phyloP scores from a whole-genome alignment of 2,888 invertebrate species.

The Gryllus longicercus region DNA sequence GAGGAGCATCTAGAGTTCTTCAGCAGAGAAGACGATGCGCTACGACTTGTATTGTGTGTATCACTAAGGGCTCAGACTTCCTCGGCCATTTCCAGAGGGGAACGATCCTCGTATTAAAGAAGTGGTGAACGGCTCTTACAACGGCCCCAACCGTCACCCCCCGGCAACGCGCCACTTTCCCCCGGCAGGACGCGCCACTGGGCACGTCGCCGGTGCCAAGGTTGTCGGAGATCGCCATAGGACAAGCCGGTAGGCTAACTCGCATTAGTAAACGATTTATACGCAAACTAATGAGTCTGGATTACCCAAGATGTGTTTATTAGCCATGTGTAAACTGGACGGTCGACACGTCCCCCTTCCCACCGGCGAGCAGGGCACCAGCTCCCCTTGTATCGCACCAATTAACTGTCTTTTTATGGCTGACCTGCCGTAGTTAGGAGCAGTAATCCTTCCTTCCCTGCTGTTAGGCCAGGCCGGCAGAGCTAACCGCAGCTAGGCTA shows the following conservation, averaged over 20 bases:
- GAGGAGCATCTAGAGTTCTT: too few relatives aligned
- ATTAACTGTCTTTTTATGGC: background rate
- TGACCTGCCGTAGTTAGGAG: background rate
- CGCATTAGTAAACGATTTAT: slow-evolving; percentile 17
- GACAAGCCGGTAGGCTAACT: background rate
- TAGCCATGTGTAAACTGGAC: slow-evolving; percentile 1
- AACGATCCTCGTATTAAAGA: too few relatives aligned
- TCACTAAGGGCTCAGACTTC: too few relatives aligned
- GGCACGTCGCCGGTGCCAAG: background rate
- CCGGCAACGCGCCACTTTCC: background rate
- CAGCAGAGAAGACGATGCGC: too few relatives aligned
- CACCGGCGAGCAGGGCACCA: background rate
- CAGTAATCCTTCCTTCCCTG: slow-evolving; percentile 9
- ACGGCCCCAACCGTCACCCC: background rate
- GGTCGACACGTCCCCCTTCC: background rate
- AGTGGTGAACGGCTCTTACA: too few relatives aligned
- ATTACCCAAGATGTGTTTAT: slow-evolving; percentile 17
- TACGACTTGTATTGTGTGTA: too few relatives aligned
- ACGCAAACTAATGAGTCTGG: slow-evolving; percentile 17
- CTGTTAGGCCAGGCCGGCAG: background rate
- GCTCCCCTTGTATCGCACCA: background rate
- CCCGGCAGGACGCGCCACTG: background rate
- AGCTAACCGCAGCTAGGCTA: slow-evolving; percentile 4
- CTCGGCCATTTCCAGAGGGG: too few relatives aligned
- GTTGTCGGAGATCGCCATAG: slow-evolving; percentile 5